Percentiles rank a stretch among this genome's conserved stretches.
phyloP scores from a whole-genome alignment of 30 jellyfish, hydroid and myxozoan species.

The Cassiopea andromeda region DNA sequence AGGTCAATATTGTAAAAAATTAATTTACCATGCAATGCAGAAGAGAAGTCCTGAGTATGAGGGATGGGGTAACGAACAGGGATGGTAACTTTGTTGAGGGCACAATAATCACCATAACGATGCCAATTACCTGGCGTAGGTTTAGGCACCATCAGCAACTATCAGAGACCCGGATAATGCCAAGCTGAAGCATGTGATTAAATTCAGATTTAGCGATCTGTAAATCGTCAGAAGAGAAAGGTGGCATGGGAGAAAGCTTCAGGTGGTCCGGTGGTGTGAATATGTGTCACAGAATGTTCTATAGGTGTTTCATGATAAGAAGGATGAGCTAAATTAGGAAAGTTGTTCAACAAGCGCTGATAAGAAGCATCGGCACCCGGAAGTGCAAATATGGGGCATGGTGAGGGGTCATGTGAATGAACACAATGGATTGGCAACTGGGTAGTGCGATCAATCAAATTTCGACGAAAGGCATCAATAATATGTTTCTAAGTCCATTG shows the following conservation, averaged over 20 bases:
- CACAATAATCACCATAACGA: constrained; percentile 64
- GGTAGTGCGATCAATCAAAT: constrained; percentile 9
- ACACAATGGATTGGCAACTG: not conserved
- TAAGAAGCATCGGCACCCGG: not conserved
- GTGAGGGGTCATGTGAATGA: not conserved
- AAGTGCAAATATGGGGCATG: not conserved
- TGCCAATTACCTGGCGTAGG: constrained; percentile 38
- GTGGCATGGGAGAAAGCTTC: constrained; percentile 9
- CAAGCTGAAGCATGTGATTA: constrained; percentile 45
- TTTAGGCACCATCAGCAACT: not conserved
- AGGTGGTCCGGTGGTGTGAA: constrained; percentile 13
- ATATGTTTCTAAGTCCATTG: not conserved
- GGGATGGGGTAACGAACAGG: constrained; percentile 77
- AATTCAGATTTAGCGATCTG: constrained; percentile 46
- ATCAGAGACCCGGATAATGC: not conserved
- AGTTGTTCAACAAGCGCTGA: not conserved
- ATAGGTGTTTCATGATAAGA: not conserved
- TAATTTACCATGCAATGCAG: constrained; percentile 44
- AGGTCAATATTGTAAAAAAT: constrained; percentile 49
- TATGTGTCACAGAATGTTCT: constrained; percentile 43
- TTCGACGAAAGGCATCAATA: constrained; percentile 9
- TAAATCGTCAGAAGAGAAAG: constrained; percentile 16
- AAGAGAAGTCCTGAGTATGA: constrained; percentile 48
- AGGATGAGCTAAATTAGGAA: not conserved
- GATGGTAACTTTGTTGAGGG: constrained; percentile 24